Conservation (phyloP, 2,113 vertebrate species). For the Nothocercus julius region DNA sequence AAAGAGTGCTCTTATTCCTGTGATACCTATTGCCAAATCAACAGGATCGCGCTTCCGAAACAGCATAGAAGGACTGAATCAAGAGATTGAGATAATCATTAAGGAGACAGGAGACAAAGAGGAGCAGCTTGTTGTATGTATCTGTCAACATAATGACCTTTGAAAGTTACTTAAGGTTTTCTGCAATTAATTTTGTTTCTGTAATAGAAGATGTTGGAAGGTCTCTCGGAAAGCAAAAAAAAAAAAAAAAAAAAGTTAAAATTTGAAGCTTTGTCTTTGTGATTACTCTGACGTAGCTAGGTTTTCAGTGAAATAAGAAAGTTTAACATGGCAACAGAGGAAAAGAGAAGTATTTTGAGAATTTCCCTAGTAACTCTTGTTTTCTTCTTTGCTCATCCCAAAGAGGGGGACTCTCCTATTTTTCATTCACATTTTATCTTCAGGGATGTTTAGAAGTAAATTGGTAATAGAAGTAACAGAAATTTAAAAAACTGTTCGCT, state of each 20-base stretch:
- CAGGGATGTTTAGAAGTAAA: not conserved
- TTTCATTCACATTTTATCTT: not conserved
- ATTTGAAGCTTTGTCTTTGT: not conserved
- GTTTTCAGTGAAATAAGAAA: not conserved
- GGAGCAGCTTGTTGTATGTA: constrained; percentile 92
- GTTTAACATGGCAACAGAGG: accelerated
- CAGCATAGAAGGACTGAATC: constrained; percentile 97
- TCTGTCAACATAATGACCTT: not conserved
- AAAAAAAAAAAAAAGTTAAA: not conserved
- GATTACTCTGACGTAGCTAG: not conserved
- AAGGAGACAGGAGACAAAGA: constrained; percentile 94
- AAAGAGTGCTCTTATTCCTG: constrained; percentile 92
- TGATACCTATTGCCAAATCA: constrained; percentile 92
- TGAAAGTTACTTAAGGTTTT: not conserved
- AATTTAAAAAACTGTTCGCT: not conserved
- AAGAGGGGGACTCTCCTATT: not conserved
- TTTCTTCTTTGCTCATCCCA: not conserved
- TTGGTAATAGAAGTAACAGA: not conserved
- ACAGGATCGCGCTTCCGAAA: constrained; percentile 94
- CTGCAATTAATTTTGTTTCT: not conserved
- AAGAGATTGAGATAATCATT: constrained; percentile 99
- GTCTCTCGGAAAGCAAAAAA: not conserved
- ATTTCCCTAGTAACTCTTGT: not conserved
- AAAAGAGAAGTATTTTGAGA: not conserved
- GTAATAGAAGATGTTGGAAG: not conserved